These are phyloP conservation scores for Phenganax stokvisi DNA, from an alignment of 92 coral and sea anemone species.

Conservation along the genomic window DNA sequence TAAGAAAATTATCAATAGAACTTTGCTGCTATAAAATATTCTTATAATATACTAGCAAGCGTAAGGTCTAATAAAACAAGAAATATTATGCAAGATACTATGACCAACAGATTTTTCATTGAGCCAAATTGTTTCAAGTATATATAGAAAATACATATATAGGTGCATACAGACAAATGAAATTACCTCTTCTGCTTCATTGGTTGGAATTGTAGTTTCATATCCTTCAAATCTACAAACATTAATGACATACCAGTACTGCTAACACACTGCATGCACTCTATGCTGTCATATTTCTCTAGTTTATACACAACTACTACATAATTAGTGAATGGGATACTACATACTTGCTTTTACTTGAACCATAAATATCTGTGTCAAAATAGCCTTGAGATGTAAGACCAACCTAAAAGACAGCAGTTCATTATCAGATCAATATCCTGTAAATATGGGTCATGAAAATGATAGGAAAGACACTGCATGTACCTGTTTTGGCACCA, in stretches of 20 bases:
- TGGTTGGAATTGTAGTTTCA: slow-evolving; percentile 83
- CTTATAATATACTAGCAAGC: background rate
- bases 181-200: slow-evolving; percentile 93
- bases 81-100: too few species aligned
- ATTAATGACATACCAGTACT: background rate
- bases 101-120: too few species aligned
- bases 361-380: slow-evolving; percentile 90
- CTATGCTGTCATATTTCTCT: too few species aligned
- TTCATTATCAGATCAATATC: background rate
- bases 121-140: background rate
- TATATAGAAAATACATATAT: background rate
- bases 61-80: too few species aligned
- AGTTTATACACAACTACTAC: background rate
- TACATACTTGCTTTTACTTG: slow-evolving; percentile 69
- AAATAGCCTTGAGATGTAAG: slow-evolving; percentile 81
- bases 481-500: too few species aligned
- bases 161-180: background rate
- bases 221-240: slow-evolving; percentile 80
- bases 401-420: slow-evolving; percentile 63
- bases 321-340: background rate
- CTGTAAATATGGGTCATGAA: too few species aligned
- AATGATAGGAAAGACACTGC: too few species aligned
- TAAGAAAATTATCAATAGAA: background rate
- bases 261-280: too few species aligned
- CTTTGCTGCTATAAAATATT: background rate